These are phyloP conservation scores for Leptogaster cylindrica DNA, from an alignment of 2,888 invertebrate genomes.

Conservation along the genomic window DNA sequence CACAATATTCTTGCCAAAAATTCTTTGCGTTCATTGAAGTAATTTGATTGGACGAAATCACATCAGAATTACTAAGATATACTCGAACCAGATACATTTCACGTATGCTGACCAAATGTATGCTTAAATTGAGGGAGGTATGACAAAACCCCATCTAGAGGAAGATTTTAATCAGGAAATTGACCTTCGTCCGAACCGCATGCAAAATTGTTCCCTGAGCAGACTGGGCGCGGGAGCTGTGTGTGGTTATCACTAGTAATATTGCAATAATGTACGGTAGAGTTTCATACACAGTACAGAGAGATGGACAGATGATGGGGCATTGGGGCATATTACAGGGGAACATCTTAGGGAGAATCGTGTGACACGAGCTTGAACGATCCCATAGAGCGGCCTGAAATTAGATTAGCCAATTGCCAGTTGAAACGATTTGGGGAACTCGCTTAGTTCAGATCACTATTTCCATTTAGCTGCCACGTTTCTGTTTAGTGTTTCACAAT, in stretches of 20 bases:
- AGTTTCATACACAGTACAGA: neutral
- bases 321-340: neutral
- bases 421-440: constrained; percentile 26
- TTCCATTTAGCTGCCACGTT: constrained; percentile 19
- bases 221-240: neutral
- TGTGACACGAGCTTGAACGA: constrained; percentile 25
- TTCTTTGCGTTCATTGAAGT: neutral
- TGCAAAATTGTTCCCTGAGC: constrained; percentile 6
- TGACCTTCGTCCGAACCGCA: constrained; percentile 42
- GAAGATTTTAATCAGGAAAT: constrained; percentile 46
- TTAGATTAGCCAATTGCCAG: constrained; percentile 37
- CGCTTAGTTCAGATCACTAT: constrained; percentile 23
- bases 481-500: constrained; percentile 13
- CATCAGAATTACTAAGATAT: neutral
- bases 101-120: neutral
- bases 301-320: neutral
- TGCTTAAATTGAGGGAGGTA: constrained; percentile 1
- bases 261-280: no score
- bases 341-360: neutral
- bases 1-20: no score
- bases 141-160: constrained; percentile 21
- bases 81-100: neutral
- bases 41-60: constrained; percentile 4
- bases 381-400: constrained; percentile 21
- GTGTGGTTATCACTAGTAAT: neutral